Percentiles rank a stretch among this genome's conserved stretches.
phyloP scores from a whole-genome alignment of 2,888 invertebrate genomes.

The Drosophila monieri region DNA sequence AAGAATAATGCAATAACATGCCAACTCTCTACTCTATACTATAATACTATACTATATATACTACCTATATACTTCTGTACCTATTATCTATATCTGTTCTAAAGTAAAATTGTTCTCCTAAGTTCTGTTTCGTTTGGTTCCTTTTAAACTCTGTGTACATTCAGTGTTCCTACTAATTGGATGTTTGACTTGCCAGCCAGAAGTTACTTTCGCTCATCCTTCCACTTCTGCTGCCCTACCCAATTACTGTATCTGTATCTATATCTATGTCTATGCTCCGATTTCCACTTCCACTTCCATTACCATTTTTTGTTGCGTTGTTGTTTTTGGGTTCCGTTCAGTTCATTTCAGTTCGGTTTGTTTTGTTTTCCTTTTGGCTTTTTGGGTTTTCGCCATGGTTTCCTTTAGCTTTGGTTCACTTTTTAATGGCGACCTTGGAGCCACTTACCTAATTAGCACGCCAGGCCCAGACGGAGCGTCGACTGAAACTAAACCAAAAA shows the following conservation, averaged over 20 bases:
- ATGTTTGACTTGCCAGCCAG: constrained; percentile 77
- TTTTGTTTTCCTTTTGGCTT: constrained; percentile 43
- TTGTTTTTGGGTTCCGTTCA: constrained; percentile 25
- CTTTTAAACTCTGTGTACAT: constrained; percentile 59
- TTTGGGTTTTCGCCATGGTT: constrained; percentile 43
- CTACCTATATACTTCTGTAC: constrained; percentile 36
- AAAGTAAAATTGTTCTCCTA: constrained; percentile 53
- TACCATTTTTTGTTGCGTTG: constrained; percentile 33
- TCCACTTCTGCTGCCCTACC: constrained; percentile 36
- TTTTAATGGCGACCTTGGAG: constrained; percentile 68
- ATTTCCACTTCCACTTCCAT: constrained; percentile 44
- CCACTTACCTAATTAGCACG: constrained; percentile 72
- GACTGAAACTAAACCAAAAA: constrained; percentile 28
- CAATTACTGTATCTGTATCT: constrained; percentile 37
- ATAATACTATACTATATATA: constrained; percentile 43
- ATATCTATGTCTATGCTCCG: constrained; percentile 40
- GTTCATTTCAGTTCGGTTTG: constrained; percentile 29
- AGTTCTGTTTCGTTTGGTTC: constrained; percentile 43
- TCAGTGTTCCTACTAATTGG: constrained; percentile 72
- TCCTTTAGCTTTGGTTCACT: constrained; percentile 39
- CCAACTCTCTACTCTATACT: constrained; percentile 41
- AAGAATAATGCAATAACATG: constrained; percentile 44
- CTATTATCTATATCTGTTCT: constrained; percentile 41
- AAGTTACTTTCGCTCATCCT: constrained; percentile 49
- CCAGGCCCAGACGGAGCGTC: constrained; percentile 59